Base-by-base conservation (phyloP, 2,888 invertebrate genomes). In the Drosophila putrida region DNA sequence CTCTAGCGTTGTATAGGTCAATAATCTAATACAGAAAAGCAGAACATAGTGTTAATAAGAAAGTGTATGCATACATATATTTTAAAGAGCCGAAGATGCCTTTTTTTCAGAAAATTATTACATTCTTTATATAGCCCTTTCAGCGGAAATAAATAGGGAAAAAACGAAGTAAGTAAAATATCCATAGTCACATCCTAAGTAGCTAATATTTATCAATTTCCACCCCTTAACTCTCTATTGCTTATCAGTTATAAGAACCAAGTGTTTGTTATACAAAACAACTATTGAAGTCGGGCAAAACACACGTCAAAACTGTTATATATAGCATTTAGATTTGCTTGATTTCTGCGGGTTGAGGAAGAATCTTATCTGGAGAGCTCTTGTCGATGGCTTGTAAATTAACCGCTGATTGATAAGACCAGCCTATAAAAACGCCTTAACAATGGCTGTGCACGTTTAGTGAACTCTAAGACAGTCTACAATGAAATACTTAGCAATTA, bases 401-500 rank as follows among this genome's bases (percentile, higher is more conserved):
- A 71, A 66, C n/a, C 41, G 68, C 43, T 43, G 36, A 25, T 8
- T 25, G 77, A 87, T 87, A 75, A 78, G 50, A 20, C 15, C 9
- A 8, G 10, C 13, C 33, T 73, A 81, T 88, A 82, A 69, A 57
- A 68, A 5, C 65, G 9, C 41, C 6, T 10, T 4, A 27, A 8
- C 50, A 28, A 50, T 39, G 43, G 49, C 15, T 9, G 36, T 5
- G 49, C 36, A 41, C 28, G 68, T 39, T 82, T 77, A 83, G 80
- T 88, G 8, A 35, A 70, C 49, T 53, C 15, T 3, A 8, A 51
- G 25, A 50, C 44, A 50, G 44, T 46, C 66, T 31, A 51, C 67
- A 38, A 83, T 83, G 88, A 88, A 86, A 65, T 69, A 71, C 58
- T 44, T 80, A 4, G 72, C 89, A 38, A 51, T 83, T 33, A 85